Evolutionary conservation across 2,888 invertebrate species (phyloP), one percentile per base, ranked within the genome.

Genomic region (Drosophila mimetica): DNA sequence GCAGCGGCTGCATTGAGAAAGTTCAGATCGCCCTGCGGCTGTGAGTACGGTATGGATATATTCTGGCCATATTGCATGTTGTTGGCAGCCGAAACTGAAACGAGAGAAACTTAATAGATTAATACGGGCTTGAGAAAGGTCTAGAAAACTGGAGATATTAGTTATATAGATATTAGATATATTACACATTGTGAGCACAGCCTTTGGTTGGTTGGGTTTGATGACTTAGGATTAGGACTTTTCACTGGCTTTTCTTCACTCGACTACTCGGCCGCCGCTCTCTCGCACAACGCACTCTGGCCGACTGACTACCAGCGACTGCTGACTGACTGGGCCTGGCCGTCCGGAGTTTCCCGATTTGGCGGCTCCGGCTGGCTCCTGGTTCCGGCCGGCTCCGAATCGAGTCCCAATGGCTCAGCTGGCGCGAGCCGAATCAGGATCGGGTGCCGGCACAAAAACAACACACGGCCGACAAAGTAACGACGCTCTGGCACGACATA

Each of bases 1-100:
- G 90, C 87, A 80, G 92, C 92, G 76, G 89, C 83, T 63, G 90
- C 87, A 86, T 91, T 92, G 70, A 92, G 89, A 82, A 92, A 92
- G 86, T 91, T 92, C 65, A 92, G 90, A 89, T 92, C 91, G 72
- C 87, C 89, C 84, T 92, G 92, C 42, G 91, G 92, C 73, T 92
- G 92, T 61, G 70, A 91, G 79, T 92, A 92, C 51, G 92, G 92
- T 89, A 92, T 91, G 75, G 92, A 91, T 73, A 92, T 91, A 89
- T 92, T 92, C 70, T 92, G 92, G 69, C 92, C 92, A 89, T 92
- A 92, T 89, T 92, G 92, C 91, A 92, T 86, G 73, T 90, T 90
- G 77, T 92, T 92, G 71, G 90, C 91, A 63, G 91, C 92, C 88
- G 89, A 89, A 91, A 91, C 87, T 88, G 81, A 63, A 69, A 52